Evolutionary conservation across 2,113 vertebrate genomes (phyloP).

Genomic region (Nesoenas mayeri): DNA sequence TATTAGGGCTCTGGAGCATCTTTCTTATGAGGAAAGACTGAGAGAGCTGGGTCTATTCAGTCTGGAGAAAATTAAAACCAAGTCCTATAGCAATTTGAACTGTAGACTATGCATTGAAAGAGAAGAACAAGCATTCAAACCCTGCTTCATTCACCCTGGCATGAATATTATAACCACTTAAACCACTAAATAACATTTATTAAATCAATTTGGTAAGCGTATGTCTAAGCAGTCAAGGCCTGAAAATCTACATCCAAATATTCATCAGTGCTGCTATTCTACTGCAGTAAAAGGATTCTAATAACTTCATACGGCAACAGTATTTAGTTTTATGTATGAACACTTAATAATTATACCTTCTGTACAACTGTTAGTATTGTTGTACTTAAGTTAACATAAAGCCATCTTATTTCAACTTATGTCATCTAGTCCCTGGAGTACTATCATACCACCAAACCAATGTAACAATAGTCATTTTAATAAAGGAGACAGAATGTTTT

Average conservation of each 20-base stretch:
- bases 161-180: neutral
- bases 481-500: neutral
- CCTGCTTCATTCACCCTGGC: neutral
- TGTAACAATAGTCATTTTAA: neutral
- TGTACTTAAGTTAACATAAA: neutral
- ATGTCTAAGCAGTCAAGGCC: neutral
- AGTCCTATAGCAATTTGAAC: neutral
- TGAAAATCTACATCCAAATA: neutral
- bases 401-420: neutral
- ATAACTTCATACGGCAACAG: neutral
- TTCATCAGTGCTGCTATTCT: neutral
- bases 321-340: neutral
- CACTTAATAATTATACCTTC: neutral
- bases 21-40: neutral
- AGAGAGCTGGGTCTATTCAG: neutral
- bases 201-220: neutral
- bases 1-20: neutral
- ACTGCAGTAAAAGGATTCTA: neutral
- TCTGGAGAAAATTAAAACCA: neutral
- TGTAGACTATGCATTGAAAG: neutral
- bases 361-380: neutral
- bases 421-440: neutral
- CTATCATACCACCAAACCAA: neutral
- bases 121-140: neutral
- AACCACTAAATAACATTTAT: neutral